Percentiles rank a stretch among this genome's conserved stretches.
Conservation (phyloP, 2,113 vertebrate genomes). For the Lepisosteus osseus region DNA sequence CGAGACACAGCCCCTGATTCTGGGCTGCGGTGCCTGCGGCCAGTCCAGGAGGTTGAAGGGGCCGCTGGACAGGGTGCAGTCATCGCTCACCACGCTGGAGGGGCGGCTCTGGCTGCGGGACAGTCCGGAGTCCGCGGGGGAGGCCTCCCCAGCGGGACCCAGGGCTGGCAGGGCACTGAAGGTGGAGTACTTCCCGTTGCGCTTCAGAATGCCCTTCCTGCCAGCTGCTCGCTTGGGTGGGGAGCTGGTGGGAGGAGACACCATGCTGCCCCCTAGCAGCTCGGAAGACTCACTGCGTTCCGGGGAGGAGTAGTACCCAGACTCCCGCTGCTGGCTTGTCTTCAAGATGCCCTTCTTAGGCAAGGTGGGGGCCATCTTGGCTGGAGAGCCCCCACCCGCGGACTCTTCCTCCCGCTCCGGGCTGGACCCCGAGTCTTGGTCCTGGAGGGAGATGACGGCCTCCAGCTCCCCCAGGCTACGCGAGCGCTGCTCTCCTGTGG, state of each 20-base stretch:
- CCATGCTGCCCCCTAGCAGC: conserved; percentile 65
- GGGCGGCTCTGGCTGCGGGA: conserved; percentile 89
- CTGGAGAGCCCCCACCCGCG: conserved; percentile 58
- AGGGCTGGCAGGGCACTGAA: conserved; percentile 62
- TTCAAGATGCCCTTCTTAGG: conserved; percentile 98
- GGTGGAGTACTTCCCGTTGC: conserved; percentile 70
- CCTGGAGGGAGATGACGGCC: conserved; percentile 73
- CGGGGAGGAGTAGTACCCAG: conserved; percentile 95
- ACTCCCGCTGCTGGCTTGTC: conserved; percentile 89
- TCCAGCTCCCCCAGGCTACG: conserved; percentile 70
- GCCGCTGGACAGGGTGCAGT: conserved; percentile 79
- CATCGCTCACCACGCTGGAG: conserved; percentile 84
- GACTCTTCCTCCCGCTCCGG: conserved; percentile 62
- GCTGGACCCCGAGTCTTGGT: conserved; percentile 74
- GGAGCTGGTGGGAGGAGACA: conserved; percentile 55
- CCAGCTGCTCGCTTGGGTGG: conserved; percentile 56
- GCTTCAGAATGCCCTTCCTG: conserved; percentile 91
- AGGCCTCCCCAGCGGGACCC: conserved; percentile 56
- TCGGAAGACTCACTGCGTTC: conserved; percentile 92
- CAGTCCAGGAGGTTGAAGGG: conserved; percentile 80
- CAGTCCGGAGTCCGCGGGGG: conserved; percentile 71
- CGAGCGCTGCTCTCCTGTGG: conserved; percentile 80
- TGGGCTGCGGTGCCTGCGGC: conserved; percentile 70
- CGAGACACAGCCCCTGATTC: conserved; percentile 88
- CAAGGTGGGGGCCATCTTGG: conserved; percentile 74